Conservation (phyloP, 2,888 invertebrate species). For the Argyra leucocephala region DNA sequence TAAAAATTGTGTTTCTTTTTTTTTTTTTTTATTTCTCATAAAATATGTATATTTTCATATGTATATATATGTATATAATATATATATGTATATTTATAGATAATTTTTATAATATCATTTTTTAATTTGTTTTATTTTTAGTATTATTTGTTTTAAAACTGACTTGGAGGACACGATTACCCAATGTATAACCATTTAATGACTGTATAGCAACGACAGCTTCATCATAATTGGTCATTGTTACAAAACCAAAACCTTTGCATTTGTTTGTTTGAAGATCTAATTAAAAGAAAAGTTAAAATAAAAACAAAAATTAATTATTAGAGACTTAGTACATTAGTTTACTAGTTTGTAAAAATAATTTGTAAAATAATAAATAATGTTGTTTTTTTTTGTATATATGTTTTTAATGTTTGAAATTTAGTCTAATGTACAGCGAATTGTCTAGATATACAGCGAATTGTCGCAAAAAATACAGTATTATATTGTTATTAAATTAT, state of each 20-base stretch:
- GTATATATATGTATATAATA: not conserved
- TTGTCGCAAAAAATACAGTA: too few relatives aligned
- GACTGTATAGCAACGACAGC: conserved; percentile 85
- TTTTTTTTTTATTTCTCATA: not conserved
- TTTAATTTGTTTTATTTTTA: conserved; percentile 48
- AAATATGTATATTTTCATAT: not conserved
- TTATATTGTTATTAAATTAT: too few relatives aligned
- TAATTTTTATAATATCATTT: not conserved
- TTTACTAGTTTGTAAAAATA: not conserved
- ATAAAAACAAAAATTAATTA: too few relatives aligned
- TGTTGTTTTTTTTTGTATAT: too few relatives aligned
- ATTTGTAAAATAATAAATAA: not conserved
- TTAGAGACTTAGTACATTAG: too few relatives aligned
- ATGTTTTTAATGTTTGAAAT: too few relatives aligned
- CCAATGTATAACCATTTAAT: conserved; percentile 83
- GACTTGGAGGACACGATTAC: conserved; percentile 83
- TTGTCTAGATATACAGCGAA: too few relatives aligned
- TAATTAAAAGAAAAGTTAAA: not conserved
- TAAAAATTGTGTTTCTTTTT: not conserved
- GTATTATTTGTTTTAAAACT: conserved; percentile 83
- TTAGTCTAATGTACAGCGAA: too few relatives aligned
- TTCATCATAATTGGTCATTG: conserved; percentile 92
- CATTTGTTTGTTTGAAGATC: conserved; percentile 88
- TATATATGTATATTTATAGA: not conserved
- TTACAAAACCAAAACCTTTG: conserved; percentile 90